Base-by-base conservation (phyloP, 2,888 invertebrate species). In the Drosophila dives region DNA sequence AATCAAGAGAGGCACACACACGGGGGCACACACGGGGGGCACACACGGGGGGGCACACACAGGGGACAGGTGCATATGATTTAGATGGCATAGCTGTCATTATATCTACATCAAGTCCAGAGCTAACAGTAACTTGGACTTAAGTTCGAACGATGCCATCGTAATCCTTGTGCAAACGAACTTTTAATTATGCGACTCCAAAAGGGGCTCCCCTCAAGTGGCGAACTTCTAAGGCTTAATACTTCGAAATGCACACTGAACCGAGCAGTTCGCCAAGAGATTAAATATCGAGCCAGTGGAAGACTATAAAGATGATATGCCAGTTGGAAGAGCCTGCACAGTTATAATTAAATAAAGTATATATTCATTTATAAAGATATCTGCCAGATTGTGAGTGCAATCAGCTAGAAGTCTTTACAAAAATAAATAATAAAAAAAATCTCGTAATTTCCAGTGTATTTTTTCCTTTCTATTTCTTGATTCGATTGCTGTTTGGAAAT, bases 141-240 rank as follows among this genome's bases (percentile, higher is more conserved):
- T 11, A 45, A 23, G 15, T 23, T 45, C 45, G 15, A 45, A 45
- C 45, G 29, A 12, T 77, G 53, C 29, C 20, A 29, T 60, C 75
- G 64, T 64, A 74, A 78, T 54, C 61, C 68, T 61, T 42, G 62
- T 64, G 34, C n/a, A 58, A 82, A 85, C 63, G 80, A 60, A 68
- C 59, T 64, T 84, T 87, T 72, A 87, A 82, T 82, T 85, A 85
- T 70, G 68, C 65, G 33, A 48, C 48, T 36, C 34, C 34, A 20
- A 70, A 60, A 26, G 26, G 20, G 45, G 32, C 51, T 69, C 60
- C 59, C 60, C 59, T 70, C 36, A 53, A 59, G 51, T 23, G 51
- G 56, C 23, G 29, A n/a, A 7, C n/a, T 11, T 23, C 15, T 23
- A 36, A 17, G 45, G 17, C 55, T 29, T 8, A n/a, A 29, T 11